A percentile compares a stretch with the other conserved stretches of the same genome.
Evolutionary conservation across 2,888 invertebrate species (phyloP).

Genomic region (Drosophila differens): DNA sequence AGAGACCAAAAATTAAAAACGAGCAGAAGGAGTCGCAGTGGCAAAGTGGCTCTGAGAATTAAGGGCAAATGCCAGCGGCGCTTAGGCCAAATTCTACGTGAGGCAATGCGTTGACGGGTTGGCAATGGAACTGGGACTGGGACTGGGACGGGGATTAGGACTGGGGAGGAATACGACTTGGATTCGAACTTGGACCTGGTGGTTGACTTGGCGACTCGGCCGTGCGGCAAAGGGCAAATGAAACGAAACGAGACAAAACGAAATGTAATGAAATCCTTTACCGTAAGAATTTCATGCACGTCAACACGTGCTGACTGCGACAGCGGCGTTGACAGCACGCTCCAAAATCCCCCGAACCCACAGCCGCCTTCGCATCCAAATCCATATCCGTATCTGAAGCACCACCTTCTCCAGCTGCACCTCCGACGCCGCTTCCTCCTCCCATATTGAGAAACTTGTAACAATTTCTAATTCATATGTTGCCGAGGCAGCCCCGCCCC

Average conservation of each 20-base stretch:
- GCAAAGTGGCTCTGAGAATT: conserved; percentile 51
- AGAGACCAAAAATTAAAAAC: conserved; percentile 49
- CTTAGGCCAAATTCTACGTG: conserved; percentile 59
- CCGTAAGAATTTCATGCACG: conserved; percentile 82
- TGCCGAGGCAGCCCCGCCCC: conserved; percentile 38
- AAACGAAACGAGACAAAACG: conserved; percentile 34
- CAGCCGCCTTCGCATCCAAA: conserved; percentile 15
- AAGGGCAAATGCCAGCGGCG: conserved; percentile 50
- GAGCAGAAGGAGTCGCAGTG: background rate
- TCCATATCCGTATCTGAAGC: conserved; percentile 10
- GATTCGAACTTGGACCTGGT: conserved; percentile 19
- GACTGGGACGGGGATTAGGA: background rate
- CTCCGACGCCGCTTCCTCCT: background rate
- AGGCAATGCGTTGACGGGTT: conserved; percentile 41
- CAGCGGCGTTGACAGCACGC: conserved; percentile 63
- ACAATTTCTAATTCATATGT: conserved; percentile 80
- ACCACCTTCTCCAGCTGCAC: background rate
- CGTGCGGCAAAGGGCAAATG: conserved; percentile 60
- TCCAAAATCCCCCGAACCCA: background rate
- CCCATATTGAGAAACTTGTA: conserved; percentile 42
- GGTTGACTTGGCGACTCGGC: conserved; percentile 52
- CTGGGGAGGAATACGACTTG: background rate
- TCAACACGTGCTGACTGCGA: conserved; percentile 74
- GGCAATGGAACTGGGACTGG: conserved; percentile 7
- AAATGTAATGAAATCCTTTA: conserved; percentile 77